Evolutionary conservation across 2,888 invertebrate species (phyloP).

Genomic region (Corbicula japonica): DNA sequence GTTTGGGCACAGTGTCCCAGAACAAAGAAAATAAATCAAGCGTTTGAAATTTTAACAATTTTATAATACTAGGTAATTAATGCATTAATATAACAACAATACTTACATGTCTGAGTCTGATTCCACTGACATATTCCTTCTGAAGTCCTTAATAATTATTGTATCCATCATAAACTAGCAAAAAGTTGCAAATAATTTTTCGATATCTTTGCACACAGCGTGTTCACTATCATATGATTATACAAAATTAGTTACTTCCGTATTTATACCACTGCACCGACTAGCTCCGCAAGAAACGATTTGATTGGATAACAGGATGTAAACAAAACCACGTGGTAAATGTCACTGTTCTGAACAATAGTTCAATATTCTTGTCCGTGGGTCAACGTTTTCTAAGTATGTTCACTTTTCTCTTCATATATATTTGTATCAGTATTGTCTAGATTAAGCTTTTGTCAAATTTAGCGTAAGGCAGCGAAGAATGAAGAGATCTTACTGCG

Average conservation of each 20-base stretch:
- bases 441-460: too few species aligned
- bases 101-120: constrained; percentile 57
- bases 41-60: too few species aligned
- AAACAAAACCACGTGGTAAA: constrained; percentile 39
- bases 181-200: neutral
- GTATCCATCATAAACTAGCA: constrained; percentile 13
- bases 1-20: too few species aligned
- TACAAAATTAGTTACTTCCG: neutral
- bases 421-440: too few species aligned
- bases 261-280: constrained; percentile 49
- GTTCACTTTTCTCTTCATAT: too few species aligned
- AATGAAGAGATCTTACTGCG: too few species aligned
- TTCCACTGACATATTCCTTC: constrained; percentile 57
- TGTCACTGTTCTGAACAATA: constrained; percentile 6
- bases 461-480: too few species aligned
- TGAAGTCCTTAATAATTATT: constrained; percentile 41
- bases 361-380: neutral
- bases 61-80: too few species aligned
- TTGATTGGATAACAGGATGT: constrained; percentile 47
- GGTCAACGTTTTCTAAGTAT: neutral
- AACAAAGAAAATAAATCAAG: too few species aligned
- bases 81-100: too few species aligned
- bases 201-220: neutral
- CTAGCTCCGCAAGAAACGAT: constrained; percentile 28
- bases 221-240: neutral